phyloP scores from a whole-genome alignment of 2,113 vertebrate species.

The Ceyx melanurus region DNA sequence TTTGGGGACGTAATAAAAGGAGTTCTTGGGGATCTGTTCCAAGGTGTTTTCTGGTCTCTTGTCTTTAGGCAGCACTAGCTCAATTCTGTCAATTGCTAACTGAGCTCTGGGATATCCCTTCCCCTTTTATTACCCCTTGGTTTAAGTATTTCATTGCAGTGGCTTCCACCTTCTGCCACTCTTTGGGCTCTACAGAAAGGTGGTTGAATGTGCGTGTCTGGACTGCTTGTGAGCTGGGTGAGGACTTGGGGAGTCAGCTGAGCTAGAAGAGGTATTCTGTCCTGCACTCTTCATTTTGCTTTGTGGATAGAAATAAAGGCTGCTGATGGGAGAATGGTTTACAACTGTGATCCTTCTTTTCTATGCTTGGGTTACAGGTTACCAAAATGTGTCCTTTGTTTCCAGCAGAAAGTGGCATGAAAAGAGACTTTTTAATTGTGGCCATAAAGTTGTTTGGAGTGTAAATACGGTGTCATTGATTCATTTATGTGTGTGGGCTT shows the following conservation, averaged over 20 bases:
- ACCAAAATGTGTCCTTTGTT: not conserved
- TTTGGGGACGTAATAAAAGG: not conserved
- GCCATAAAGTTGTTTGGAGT: not conserved
- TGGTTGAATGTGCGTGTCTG: not conserved
- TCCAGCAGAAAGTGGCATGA: not conserved
- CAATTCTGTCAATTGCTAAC: not conserved
- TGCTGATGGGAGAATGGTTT: not conserved
- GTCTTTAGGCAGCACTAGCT: not conserved
- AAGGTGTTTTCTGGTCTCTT: not conserved
- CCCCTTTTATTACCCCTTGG: not conserved
- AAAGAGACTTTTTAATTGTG: not conserved
- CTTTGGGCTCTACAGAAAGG: not conserved
- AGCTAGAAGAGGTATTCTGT: not conserved
- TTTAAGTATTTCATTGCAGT: not conserved
- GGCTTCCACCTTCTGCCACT: not conserved
- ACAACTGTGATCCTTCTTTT: not conserved
- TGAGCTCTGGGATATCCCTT: not conserved
- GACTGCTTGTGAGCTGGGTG: not conserved
- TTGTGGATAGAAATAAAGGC: not conserved
- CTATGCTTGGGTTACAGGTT: not conserved
- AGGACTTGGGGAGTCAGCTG: rapidly evolving
- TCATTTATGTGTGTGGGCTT: not conserved
- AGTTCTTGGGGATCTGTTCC: not conserved
- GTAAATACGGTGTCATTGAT: not conserved
- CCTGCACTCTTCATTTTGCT: not conserved